Base-by-base conservation (phyloP, 2,888 invertebrate genomes). In the Matsumyia berberina region DNA sequence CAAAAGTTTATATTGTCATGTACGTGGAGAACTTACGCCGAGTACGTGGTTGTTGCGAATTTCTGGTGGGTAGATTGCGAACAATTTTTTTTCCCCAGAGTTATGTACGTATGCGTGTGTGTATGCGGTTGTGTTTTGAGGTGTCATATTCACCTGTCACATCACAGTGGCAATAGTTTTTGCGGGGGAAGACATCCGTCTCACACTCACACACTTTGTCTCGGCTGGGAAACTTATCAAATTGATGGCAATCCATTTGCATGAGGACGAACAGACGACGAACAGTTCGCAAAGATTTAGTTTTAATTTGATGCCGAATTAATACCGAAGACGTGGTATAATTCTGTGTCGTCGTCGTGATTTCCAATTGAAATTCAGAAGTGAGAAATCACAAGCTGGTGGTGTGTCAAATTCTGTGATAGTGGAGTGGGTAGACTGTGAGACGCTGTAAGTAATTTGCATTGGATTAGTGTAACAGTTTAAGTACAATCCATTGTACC, bases 1-100 rank as follows among this genome's bases (percentile, higher is more conserved):
- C 58, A 74, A 85, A 85, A 85, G 79, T 85, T 85, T 85, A 79
- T 85, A 85, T 85, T 85, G 85, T 85, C 85, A 85, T 85, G 85
- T 85, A 85, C 85, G 85, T 85, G 66, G 70, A 60, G 85, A 85
- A 85, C 85, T 85, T 79, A 85, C 85, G 79, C 37, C 79, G 64
- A 60, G 70, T 85, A 85, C 85, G 85, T 78, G 83, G 73, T 74
- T 79, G 85, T 79, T 85, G 79, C 58, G 79, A 79, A 80, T 85
- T 85, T 66, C 74, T 57, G 49, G 69, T 57, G 79, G 37, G 66
- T 35, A 49, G 64, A 9, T 51, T 49, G 51, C 33, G 35, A 42
- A 49, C 49, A 51, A 64, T 64, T 55, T 72, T 64, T 60, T 55
- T 72, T 64, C 53, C 31, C 33, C 35, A 42, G 44, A 37, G 24